Evolutionary conservation across 1,140 invertebrate species (phyloP), one percentile per base, ranked within the genome.

Genomic region (Patella vulgata): DNA sequence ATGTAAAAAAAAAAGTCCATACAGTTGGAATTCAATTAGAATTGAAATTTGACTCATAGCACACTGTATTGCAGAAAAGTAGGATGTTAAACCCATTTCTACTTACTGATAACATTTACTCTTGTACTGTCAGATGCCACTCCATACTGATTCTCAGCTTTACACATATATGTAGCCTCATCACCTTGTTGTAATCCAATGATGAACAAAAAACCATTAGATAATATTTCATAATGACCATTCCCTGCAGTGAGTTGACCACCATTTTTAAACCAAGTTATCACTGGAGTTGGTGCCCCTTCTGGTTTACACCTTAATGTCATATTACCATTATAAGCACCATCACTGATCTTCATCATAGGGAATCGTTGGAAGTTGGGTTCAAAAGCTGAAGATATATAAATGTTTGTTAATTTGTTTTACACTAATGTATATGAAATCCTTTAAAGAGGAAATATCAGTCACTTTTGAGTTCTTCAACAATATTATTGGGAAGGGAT

Each of bases 231-330:
- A 12, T 77, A 56, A 14, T 66, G 46, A 17, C 21, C 57, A n/a
- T 68, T 43, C 12, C 70, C 58, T 6, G 59, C 62, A 1, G 57
- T 61, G 8, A 52, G 88, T 3, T 91, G 85, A 74, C 90, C 90
- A 21, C 91, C 93, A 86, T 98, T 91, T 82, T 95, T 95, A 77
- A 92, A 92, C 96, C 96, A 98, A 42, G 89, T 88, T 48, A 73
- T 65, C 11, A 31, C 47, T 0, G 96, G 94, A 68, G 87, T 88
- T 1, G 97, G 96, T 3, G 96, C 95, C 21, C 94, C 95, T 86
- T 99, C 96, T 0, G 96, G 96, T 73, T 93, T 90, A 83, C 96
- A 99, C 40, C 88, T 87, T 53, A 99, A 91, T 0, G 95, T 97
- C 0, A 94, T 91, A 83, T 97, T 97, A 42, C 94, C 93, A 63